Base-by-base conservation (phyloP, 1,140 invertebrate species). In the Drosophila murphyi region DNA sequence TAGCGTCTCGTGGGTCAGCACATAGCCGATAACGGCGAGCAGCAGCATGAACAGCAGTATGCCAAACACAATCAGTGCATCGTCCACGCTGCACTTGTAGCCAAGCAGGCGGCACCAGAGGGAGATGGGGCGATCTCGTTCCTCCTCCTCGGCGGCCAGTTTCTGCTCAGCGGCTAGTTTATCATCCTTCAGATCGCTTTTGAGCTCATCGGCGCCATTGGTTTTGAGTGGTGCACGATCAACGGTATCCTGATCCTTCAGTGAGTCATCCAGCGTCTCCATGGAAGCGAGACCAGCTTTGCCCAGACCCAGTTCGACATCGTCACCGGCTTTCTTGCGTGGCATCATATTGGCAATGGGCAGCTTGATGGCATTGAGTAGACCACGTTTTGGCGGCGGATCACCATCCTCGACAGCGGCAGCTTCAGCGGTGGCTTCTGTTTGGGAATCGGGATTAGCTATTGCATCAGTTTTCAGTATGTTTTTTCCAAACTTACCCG, bases 211-310 rank as follows among this genome's bases (percentile, higher is more conserved):
- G 12, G 83, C 76, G 47, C 87, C 87, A 86, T 95, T 95, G 54
- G 90, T 92, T 48, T 92, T 92, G 34, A 94, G 93, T 8, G 94
- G 90, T 69, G 91, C 91, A 43, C 80, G 85, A 55, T 92, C 92
- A 0, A 92, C 92, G 1, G 83, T 83, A 35, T 92, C 92, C 55
- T 91, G 87, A 75, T 93, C 93, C 52, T 94, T 94, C 2, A 93
- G 92, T 0, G 92, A 92, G 76, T 96, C 95, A 83, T 96, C 85
- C 3, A 96, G 92, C 0, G 96, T 97, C 86, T 96, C 96, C 93
- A 96, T 95, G 2, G 96, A 96, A 0, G 96, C 96, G 55, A 97
- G 93, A 47, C 95, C 95, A 2, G 95, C 96, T 78, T 94, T 94
- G 67, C 92, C 82, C 69, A 92, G 80, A 3, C 94, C 94, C 12